Base-by-base conservation (phyloP, 2,888 invertebrate genomes). In the Rhaphigaster nebulosa region DNA sequence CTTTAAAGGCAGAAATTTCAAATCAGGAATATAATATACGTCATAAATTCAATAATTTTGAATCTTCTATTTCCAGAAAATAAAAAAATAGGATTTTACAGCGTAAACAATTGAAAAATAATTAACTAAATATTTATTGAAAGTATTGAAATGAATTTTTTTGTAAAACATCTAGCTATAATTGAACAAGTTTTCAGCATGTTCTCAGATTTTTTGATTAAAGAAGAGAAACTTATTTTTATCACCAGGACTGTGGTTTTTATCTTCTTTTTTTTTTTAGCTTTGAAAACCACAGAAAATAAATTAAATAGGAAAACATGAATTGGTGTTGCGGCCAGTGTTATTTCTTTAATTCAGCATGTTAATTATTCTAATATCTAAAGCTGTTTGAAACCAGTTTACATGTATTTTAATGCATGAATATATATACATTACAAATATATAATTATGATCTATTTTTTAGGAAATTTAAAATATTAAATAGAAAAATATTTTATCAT, bases 311-410 rank as follows among this genome's bases (percentile, higher is more conserved):
- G 18, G 70, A 38, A 34, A 38, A 76, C n/a, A 84, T 15, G n/a
- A 45, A 20, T 84, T 41, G 41, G 45, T 50, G 84, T 84, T 84
- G 41, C 38, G 8, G 45, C 26, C 15, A 84, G 23, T 45, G 84
- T n/a, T 50, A 15, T 45, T 84, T 18, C 45, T 84, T 50, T n/a
- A 45, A 84, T 84, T 45, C 23, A 84, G 84, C 84, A 84, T 84
- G 84, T n/a, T 45, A 50, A 50, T 84, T 84, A 84, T 45, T 50
- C 84, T 84, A 84, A 84, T 84, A 84, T 13, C 41, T 38, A 84
- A 84, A 45, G 84, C 84, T 84, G 84, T 84, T 84, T 45, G 84
- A 84, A 45, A 84, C 45, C 84, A 84, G 84, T 84, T 84, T 41
- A 84, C 3, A n/a, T 84, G 45, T 84, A 41, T 84, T 84, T n/a